These are phyloP conservation scores for Sarcophaga rosellei DNA, from an alignment of 2,888 invertebrate genomes.

Conservation along the genomic window DNA sequence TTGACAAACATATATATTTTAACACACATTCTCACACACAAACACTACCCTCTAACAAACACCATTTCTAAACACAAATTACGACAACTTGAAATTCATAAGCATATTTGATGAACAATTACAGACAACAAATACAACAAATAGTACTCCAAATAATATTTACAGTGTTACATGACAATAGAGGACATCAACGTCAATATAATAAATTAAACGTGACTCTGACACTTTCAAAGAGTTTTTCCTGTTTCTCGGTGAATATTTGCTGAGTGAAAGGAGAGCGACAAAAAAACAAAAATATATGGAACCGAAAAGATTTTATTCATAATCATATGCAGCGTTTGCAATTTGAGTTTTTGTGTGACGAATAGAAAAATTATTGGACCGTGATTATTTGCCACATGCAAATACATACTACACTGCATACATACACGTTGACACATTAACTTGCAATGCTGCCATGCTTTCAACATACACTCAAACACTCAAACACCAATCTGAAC, in stretches of 20 bases:
- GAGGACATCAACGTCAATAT: not conserved
- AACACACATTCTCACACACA: not conserved
- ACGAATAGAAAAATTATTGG: slow-evolving; percentile 57
- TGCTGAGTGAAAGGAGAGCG: not conserved
- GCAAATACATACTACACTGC: not conserved
- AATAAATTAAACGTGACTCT: too few relatives aligned
- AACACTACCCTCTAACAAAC: not conserved
- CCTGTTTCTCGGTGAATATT: not conserved
- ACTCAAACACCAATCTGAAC: not conserved
- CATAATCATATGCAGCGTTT: slow-evolving; percentile 56
- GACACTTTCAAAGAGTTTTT: not conserved
- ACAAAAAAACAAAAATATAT: slow-evolving; percentile 11
- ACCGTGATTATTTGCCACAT: slow-evolving; percentile 47
- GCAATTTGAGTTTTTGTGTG: slow-evolving; percentile 46
- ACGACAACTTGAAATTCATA: not conserved
- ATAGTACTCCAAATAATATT: not conserved
- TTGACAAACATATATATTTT: slow-evolving; percentile 23
- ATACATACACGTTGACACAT: not conserved
- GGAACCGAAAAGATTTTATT: slow-evolving; percentile 4
- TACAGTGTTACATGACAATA: not conserved
- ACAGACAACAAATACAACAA: not conserved
- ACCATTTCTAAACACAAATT: slow-evolving; percentile 39
- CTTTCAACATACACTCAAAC: not conserved
- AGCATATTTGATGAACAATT: slow-evolving; percentile 20
- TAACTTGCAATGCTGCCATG: not conserved